A percentile compares a stretch with the other conserved stretches of the same genome.
phyloP scores from a whole-genome alignment of 2,797 vertebrate genomes.

The Pelodytes ibericus region DNA sequence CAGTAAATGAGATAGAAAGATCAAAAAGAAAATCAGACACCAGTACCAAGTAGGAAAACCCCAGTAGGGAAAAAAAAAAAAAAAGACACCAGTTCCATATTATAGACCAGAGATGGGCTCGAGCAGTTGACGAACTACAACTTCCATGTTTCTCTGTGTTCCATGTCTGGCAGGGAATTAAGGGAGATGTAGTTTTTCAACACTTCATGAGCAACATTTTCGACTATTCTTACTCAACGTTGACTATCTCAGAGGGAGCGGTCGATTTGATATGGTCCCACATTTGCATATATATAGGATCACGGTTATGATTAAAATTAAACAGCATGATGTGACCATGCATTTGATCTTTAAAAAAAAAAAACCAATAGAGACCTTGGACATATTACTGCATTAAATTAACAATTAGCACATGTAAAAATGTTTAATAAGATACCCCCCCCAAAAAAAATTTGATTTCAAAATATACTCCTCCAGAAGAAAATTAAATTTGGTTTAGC shows the following conservation, averaged over 20 bases:
- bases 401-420: too few relatives aligned
- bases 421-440: too few relatives aligned
- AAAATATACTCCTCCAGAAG: too few relatives aligned
- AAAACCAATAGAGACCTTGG: too few relatives aligned
- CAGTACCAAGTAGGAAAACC: conserved; percentile 75
- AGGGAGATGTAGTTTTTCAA: neutral
- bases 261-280: neutral
- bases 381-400: too few relatives aligned
- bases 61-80: too few relatives aligned
- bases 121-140: neutral
- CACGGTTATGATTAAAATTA: neutral
- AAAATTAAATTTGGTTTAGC: too few relatives aligned
- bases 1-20: conserved; percentile 77
- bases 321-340: conserved; percentile 51
- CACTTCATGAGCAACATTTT: neutral
- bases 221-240: neutral
- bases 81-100: conserved; percentile 57
- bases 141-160: neutral
- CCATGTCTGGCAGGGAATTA: neutral
- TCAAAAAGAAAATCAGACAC: conserved; percentile 79
- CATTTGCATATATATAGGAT: neutral
- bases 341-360: conserved; percentile 25
- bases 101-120: neutral
- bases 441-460: too few relatives aligned
- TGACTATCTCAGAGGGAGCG: neutral